These are phyloP conservation scores for Drosophila setifemur DNA, from an alignment of 1,140 invertebrate species.

Conservation along the genomic window DNA sequence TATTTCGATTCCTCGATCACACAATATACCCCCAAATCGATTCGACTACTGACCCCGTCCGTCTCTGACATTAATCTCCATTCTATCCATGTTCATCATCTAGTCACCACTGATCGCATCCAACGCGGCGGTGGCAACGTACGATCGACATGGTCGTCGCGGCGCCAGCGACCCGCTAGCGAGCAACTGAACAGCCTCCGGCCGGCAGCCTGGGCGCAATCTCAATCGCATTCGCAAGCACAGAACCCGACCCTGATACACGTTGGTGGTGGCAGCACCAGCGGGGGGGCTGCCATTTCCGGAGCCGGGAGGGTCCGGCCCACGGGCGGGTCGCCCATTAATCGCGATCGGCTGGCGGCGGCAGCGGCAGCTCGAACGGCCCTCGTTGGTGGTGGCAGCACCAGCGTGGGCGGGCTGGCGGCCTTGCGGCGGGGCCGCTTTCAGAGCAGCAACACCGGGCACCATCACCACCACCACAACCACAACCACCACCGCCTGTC, in stretches of 20 bases:
- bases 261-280: constrained; percentile 20
- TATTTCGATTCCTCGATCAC: background rate
- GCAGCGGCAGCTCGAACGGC: constrained; percentile 10
- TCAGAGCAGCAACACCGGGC: constrained; percentile 9
- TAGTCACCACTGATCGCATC: constrained; percentile 49
- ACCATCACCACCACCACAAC: too few species aligned
- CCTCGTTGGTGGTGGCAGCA: constrained; percentile 44
- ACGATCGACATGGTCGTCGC: constrained; percentile 28
- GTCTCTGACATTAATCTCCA: constrained; percentile 71
- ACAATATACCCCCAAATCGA: background rate
- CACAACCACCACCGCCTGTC: constrained; percentile 15
- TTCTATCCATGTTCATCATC: constrained; percentile 60
- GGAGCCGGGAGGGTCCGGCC: constrained; percentile 27
- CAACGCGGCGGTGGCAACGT: constrained; percentile 27
- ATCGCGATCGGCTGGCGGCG: constrained; percentile 17
- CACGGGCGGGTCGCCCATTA: constrained; percentile 14
- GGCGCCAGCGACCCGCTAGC: constrained; percentile 15
- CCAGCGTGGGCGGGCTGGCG: constrained; percentile 9
- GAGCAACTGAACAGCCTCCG: constrained; percentile 23
- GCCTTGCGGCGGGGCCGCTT: constrained; percentile 9
- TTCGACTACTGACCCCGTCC: constrained; percentile 26
- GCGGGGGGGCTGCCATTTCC: constrained; percentile 13
- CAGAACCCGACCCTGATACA: constrained; percentile 5
- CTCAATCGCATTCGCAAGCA: background rate
- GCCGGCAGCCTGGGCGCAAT: constrained; percentile 23